Percentiles rank a stretch among this genome's conserved stretches.
These are phyloP conservation scores for Drosophila flavopinicola DNA, from an alignment of 2,888 invertebrate species.

Conservation along the genomic window DNA sequence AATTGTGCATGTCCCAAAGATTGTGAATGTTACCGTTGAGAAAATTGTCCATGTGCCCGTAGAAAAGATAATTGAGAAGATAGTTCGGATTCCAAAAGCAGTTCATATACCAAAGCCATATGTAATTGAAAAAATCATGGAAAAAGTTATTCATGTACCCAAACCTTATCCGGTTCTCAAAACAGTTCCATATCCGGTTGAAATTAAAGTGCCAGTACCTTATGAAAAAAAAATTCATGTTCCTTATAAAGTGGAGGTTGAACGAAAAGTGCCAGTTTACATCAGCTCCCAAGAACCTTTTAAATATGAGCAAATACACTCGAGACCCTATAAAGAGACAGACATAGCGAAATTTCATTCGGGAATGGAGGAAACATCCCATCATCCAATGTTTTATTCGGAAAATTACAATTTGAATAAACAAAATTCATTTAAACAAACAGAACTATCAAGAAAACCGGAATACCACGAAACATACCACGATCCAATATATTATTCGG, in stretches of 20 bases:
- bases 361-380: constrained; percentile 45
- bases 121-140: constrained; percentile 85
- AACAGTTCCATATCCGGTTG: constrained; percentile 62
- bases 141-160: constrained; percentile 86
- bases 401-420: constrained; percentile 36
- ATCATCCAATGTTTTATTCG: constrained; percentile 32
- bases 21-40: constrained; percentile 86
- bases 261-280: constrained; percentile 84
- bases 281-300: constrained; percentile 83
- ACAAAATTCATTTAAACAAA: constrained; percentile 1
- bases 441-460: neutral
- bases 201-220: constrained; percentile 83
- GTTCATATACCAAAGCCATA: constrained; percentile 85
- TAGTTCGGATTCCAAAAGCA: constrained; percentile 85
- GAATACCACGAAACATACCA: neutral
- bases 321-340: constrained; percentile 47
- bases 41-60: constrained; percentile 83
- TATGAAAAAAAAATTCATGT: constrained; percentile 72
- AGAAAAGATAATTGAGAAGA: constrained; percentile 84
- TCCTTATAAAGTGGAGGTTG: constrained; percentile 83
- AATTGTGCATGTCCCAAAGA: constrained; percentile 84
- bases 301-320: constrained; percentile 64
- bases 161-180: constrained; percentile 74
- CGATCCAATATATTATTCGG: neutral
- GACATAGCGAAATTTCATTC: constrained; percentile 39